phyloP scores from a whole-genome alignment of 2,797 vertebrate species.

The Neosalanx taihuensis region DNA sequence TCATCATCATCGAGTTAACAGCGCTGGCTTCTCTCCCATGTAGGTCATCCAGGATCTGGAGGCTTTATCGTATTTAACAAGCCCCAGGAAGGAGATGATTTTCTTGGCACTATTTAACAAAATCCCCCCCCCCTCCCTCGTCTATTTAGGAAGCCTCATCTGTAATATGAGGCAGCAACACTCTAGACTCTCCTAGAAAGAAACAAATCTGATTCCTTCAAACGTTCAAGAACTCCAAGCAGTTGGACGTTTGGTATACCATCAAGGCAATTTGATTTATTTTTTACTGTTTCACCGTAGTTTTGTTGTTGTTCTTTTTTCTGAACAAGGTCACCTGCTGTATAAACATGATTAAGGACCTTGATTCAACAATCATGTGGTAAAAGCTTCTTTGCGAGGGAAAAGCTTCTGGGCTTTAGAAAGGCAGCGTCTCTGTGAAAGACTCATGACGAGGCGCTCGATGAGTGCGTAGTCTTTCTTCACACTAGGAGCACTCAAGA shows the following conservation, averaged over 20 bases:
- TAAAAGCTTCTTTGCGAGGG: neutral
- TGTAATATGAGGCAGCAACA: neutral
- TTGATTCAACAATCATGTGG: neutral
- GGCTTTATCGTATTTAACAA: constrained; percentile 20
- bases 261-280: no score
- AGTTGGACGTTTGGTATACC: no score
- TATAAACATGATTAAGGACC: neutral
- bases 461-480: constrained; percentile 39
- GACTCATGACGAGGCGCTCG: constrained; percentile 27
- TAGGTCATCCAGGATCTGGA: constrained; percentile 50
- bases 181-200: neutral
- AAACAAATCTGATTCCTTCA: neutral
- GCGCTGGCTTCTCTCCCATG: constrained; percentile 41
- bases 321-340: no score
- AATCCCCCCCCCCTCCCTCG: neutral
- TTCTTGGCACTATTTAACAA: constrained; percentile 38
- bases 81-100: constrained; percentile 51
- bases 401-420: constrained; percentile 11
- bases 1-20: neutral
- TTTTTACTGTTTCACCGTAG: no score
- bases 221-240: neutral
- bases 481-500: constrained; percentile 35
- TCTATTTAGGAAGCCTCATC: neutral
- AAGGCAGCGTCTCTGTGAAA: constrained; percentile 25
- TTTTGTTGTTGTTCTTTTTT: no score